phyloP scores from a whole-genome alignment of 2,797 vertebrate genomes.

The Malacoraja senta region DNA sequence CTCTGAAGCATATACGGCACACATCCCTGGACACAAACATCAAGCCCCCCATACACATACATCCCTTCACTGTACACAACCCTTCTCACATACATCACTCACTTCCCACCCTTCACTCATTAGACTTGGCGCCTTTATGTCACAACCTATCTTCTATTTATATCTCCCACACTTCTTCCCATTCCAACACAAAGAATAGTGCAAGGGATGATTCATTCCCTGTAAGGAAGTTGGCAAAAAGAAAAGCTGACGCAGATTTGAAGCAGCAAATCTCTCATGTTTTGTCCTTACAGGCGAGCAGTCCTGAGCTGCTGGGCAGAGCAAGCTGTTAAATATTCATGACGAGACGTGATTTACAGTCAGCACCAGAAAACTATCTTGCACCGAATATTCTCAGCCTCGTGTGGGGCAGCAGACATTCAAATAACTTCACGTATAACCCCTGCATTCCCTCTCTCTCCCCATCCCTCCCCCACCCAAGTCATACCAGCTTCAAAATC shows the following conservation, averaged over 20 bases:
- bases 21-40: background rate
- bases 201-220: background rate
- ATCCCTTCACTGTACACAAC: background rate
- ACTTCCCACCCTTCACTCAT: background rate
- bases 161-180: background rate
- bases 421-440: no score
- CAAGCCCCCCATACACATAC: background rate
- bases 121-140: background rate
- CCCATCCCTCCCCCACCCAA: no score
- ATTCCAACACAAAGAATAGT: background rate
- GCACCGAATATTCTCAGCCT: no score
- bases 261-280: background rate
- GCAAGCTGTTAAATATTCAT: constrained; percentile 20
- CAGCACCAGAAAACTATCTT: background rate
- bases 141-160: background rate
- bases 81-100: background rate
- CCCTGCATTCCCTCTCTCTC: no score
- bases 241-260: background rate
- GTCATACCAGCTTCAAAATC: no score
- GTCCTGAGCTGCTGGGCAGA: background rate
- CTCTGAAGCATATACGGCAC: background rate
- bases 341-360: background rate
- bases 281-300: background rate
- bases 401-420: background rate
- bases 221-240: background rate